Percentiles rank a stretch among this genome's conserved stretches.
These are phyloP conservation scores for Megaceryle torquata DNA, from an alignment of 2,113 vertebrate genomes.

Conservation along the genomic window DNA sequence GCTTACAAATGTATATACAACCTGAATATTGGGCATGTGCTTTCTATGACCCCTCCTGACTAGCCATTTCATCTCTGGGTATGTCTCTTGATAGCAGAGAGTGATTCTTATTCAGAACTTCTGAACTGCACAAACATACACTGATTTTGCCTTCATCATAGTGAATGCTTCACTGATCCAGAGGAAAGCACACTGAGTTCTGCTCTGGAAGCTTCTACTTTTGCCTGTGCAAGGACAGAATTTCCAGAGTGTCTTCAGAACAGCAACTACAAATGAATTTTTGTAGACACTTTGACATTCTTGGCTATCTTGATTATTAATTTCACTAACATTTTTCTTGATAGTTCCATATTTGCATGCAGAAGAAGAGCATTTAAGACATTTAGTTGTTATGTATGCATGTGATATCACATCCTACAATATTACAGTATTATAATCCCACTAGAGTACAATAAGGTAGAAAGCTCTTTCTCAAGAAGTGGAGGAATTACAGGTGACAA, in stretches of 20 bases:
- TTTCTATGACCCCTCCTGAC: not conserved
- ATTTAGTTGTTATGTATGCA: not conserved
- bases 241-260: not conserved
- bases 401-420: not conserved
- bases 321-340: not conserved
- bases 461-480: not conserved
- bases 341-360: not conserved
- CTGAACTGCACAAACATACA: not conserved
- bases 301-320: not conserved
- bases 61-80: not conserved
- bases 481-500: not conserved
- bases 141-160: not conserved
- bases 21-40: not conserved
- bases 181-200: not conserved
- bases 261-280: not conserved
- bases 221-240: not conserved
- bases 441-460: not conserved
- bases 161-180: not conserved
- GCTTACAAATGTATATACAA: not conserved
- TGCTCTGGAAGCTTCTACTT: not conserved
- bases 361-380: not conserved
- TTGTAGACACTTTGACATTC: not conserved
- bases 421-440: not conserved
- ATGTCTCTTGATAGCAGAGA: not conserved
- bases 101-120: not conserved